Conservation (phyloP, 2,113 vertebrate species). For the Ovis aries region DNA sequence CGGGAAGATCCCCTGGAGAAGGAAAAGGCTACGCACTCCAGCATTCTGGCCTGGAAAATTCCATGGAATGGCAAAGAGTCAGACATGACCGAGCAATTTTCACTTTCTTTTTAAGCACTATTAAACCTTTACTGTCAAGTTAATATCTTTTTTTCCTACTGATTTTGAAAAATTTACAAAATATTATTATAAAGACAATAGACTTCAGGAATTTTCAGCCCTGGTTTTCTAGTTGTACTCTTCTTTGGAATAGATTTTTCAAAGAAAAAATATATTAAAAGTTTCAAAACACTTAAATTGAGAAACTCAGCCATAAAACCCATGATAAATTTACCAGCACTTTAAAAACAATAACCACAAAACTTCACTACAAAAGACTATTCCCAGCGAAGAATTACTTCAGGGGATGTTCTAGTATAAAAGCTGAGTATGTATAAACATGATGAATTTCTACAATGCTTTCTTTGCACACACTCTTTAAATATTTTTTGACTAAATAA, state of each 20-base stretch:
- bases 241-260: not conserved
- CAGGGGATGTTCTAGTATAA: not conserved
- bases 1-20: not conserved
- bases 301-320: not conserved
- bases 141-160: not conserved
- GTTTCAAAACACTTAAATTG: not conserved
- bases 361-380: not conserved
- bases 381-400: not conserved
- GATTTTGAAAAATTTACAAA: conserved; percentile 6
- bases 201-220: not conserved
- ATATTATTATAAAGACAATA: not conserved
- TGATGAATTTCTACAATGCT: not conserved
- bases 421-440: not conserved
- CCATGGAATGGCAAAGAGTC: not conserved
- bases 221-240: not conserved
- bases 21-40: not conserved
- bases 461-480: not conserved
- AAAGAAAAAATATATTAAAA: not conserved
- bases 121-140: not conserved
- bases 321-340: not conserved
- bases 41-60: not conserved
- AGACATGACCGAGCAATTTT: not conserved
- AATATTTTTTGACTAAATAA: not conserved
- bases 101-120: not conserved
- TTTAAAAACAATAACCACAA: not conserved